A percentile compares a stretch with the other conserved stretches of the same genome.
phyloP scores from a whole-genome alignment of 2,797 vertebrate genomes.

The Varecia variegata region DNA sequence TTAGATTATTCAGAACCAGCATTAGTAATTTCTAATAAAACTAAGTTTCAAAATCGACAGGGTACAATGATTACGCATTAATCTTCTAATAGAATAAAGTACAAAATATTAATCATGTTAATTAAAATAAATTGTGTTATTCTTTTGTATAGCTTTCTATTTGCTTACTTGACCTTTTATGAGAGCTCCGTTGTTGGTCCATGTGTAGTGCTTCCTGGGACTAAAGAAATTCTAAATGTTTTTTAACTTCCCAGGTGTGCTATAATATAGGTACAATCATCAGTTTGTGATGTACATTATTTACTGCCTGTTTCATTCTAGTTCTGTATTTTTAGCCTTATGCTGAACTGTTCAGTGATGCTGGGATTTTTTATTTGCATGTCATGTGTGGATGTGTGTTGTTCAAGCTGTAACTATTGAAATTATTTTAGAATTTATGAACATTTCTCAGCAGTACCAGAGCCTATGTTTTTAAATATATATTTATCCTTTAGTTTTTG shows the following conservation, averaged over 20 bases:
- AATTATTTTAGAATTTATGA: conserved; percentile 62
- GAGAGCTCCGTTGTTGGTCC: background rate
- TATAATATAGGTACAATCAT: background rate
- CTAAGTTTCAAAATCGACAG: conserved; percentile 70
- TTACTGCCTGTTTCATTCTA: background rate
- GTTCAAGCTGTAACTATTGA: conserved; percentile 44
- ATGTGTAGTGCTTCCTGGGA: conserved; percentile 30
- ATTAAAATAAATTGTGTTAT: background rate
- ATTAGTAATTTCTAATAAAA: conserved; percentile 68
- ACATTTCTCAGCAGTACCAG: conserved; percentile 36
- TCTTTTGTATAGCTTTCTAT: conserved; percentile 53
- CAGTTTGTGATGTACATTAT: background rate
- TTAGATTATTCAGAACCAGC: conserved; percentile 66
- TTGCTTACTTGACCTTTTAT: conserved; percentile 26
- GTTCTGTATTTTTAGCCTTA: conserved; percentile 4
- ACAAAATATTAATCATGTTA: conserved; percentile 49
- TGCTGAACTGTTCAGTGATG: background rate
- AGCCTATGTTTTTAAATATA: conserved; percentile 3
- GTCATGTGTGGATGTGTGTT: conserved; percentile 15
- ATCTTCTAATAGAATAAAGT: conserved; percentile 42
- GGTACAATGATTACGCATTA: conserved; percentile 44
- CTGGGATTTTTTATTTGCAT: conserved; percentile 51
- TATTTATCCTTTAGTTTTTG: conserved; percentile 58
- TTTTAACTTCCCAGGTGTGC: conserved; percentile 31
- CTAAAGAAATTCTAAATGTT: conserved; percentile 3